Percentiles rank a stretch among this genome's conserved stretches.
Conservation (phyloP, 2,797 vertebrate species). For the Eulemur coronatus region DNA sequence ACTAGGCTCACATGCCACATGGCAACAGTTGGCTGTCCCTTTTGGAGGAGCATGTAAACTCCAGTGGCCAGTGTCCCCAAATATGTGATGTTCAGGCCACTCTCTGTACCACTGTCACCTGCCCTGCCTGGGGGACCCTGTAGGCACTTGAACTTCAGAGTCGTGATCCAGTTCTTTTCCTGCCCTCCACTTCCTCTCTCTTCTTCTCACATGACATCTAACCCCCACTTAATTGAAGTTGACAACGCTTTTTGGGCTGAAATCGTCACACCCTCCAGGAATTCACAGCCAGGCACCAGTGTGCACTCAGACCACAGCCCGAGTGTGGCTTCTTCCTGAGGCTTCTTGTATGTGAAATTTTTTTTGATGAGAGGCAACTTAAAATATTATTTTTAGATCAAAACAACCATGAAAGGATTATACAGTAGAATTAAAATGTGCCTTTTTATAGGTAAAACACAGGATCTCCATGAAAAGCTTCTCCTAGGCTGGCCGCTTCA, state of each 20-base stretch:
- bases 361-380: neutral
- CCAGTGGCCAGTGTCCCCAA: too few relatives aligned
- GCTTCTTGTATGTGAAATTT: neutral
- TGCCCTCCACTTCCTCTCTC: neutral
- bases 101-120: neutral
- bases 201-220: neutral
- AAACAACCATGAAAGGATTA: neutral
- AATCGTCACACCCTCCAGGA: accelerated
- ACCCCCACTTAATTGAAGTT: neutral
- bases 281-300: neutral
- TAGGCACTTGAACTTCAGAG: neutral
- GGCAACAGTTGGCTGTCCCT: neutral
- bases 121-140: neutral
- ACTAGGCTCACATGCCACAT: neutral
- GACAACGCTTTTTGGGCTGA: neutral
- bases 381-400: neutral
- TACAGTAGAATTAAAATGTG: neutral
- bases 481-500: neutral
- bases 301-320: neutral
- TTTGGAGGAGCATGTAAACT: accelerated
- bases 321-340: neutral
- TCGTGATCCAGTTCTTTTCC: neutral
- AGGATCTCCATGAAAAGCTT: neutral
- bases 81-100: neutral
- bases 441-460: neutral